Conservation (phyloP, 2,113 vertebrate species). For the Xyliphius kryptos region DNA sequence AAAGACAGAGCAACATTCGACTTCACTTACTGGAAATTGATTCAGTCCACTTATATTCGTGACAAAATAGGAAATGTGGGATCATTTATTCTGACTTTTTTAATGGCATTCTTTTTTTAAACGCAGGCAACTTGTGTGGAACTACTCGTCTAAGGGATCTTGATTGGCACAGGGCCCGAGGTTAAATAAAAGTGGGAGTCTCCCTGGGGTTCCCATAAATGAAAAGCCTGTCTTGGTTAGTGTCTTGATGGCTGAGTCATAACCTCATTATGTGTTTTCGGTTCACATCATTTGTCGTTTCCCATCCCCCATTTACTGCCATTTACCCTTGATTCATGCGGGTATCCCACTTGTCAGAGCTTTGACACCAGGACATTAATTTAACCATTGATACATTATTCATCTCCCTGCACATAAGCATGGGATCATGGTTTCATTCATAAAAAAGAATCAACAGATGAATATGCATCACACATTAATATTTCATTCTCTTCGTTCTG, state of each 20-base stretch:
- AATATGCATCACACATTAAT: conserved; percentile 65
- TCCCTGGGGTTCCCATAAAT: not conserved
- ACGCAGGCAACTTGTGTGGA: not conserved
- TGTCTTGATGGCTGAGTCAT: not conserved
- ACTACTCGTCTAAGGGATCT: not conserved
- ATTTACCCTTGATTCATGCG: conserved; percentile 18
- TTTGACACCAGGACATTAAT: conserved; percentile 48
- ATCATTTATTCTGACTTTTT: too few species aligned
- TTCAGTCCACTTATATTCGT: too few species aligned
- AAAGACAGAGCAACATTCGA: conserved; percentile 24
- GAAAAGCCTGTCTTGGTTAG: not conserved
- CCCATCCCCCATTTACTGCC: not conserved
- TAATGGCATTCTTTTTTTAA: too few species aligned
- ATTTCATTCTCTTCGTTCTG: conserved; percentile 57
- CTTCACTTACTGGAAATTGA: conserved; percentile 36
- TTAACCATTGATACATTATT: conserved; percentile 60
- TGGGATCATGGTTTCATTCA: conserved; percentile 43
- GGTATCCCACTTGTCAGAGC: conserved; percentile 37
- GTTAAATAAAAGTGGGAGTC: not conserved
- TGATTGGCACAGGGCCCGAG: not conserved
- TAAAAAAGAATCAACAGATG: conserved; percentile 51
- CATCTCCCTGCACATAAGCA: conserved; percentile 49
- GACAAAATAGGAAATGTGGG: too few species aligned
- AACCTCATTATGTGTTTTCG: not conserved
- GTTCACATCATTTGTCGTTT: conserved; percentile 20